Evolutionary conservation across 1,140 invertebrate genomes (phyloP).

Genomic region (Acromyrmex heyeri): DNA sequence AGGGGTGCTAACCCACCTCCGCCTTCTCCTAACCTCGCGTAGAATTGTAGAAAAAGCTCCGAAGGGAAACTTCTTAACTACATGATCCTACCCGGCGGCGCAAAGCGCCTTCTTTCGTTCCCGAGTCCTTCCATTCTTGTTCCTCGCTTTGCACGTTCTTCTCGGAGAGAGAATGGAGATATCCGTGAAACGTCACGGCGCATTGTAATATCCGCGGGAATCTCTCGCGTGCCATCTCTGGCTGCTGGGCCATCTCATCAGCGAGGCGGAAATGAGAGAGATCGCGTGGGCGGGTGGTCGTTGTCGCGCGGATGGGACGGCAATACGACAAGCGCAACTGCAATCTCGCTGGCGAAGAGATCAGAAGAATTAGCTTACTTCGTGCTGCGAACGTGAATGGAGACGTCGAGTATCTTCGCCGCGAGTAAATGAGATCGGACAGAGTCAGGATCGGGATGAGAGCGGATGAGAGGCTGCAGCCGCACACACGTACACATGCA

Average conservation of each 20-base stretch:
- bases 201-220: constrained; percentile 35
- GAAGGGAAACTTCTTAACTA: constrained; percentile 76
- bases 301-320: constrained; percentile 30
- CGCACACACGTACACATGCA: neutral
- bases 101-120: constrained; percentile 30
- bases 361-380: constrained; percentile 45
- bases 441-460: neutral
- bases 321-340: constrained; percentile 25
- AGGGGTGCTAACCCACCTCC: constrained; percentile 61
- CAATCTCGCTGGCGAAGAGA: constrained; percentile 40
- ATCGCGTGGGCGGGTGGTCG: constrained; percentile 29
- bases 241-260: constrained; percentile 46
- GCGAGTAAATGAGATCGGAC: neutral
- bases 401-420: constrained; percentile 17
- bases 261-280: constrained; percentile 52
- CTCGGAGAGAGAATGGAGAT: constrained; percentile 12
- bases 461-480: too few species aligned
- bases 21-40: neutral
- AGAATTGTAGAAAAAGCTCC: constrained; percentile 67
- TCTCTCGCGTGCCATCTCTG: constrained; percentile 21
- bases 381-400: neutral
- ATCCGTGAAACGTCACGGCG: constrained; percentile 49
- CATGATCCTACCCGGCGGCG: constrained; percentile 24
- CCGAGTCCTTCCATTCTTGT: neutral
- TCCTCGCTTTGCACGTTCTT: neutral